These are phyloP conservation scores for Capreolus pygargus DNA, from an alignment of 2,113 vertebrate genomes.

Conservation along the genomic window DNA sequence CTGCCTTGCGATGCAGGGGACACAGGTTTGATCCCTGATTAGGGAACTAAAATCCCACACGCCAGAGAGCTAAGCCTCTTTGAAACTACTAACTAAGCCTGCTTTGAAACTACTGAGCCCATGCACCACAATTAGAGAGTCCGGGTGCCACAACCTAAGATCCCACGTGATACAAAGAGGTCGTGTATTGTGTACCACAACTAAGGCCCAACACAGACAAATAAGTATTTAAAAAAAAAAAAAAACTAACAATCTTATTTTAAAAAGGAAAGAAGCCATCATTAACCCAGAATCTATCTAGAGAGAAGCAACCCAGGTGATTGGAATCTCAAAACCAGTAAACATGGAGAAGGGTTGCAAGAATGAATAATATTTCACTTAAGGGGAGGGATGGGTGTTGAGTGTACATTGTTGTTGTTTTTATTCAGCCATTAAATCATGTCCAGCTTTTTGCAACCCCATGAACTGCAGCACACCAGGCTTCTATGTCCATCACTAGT, in stretches of 20 bases:
- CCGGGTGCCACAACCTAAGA: fast-evolving
- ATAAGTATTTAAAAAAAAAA: not conserved
- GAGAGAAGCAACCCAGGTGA: not conserved
- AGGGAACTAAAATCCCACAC: not conserved
- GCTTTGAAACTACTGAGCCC: not conserved
- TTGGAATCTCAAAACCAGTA: not conserved
- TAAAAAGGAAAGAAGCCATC: not conserved
- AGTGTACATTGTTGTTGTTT: not conserved
- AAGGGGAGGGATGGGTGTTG: not conserved
- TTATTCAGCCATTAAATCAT: not conserved
- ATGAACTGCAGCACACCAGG: not conserved
- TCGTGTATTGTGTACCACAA: not conserved
- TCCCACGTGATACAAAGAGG: not conserved
- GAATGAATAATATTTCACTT: not conserved
- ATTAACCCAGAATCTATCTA: not conserved
- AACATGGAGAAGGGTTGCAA: not conserved
- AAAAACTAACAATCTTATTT: not conserved
- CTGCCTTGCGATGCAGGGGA: not conserved
- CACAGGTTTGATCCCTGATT: not conserved
- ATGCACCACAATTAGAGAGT: not conserved
- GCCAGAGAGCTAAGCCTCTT: not conserved
- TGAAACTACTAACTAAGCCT: not conserved
- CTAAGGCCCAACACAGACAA: not conserved
- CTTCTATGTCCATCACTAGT: not conserved
- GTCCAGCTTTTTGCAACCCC: not conserved